Evolutionary conservation across 2,888 invertebrate species (phyloP).

Genomic region (Orthosia cruda): DNA sequence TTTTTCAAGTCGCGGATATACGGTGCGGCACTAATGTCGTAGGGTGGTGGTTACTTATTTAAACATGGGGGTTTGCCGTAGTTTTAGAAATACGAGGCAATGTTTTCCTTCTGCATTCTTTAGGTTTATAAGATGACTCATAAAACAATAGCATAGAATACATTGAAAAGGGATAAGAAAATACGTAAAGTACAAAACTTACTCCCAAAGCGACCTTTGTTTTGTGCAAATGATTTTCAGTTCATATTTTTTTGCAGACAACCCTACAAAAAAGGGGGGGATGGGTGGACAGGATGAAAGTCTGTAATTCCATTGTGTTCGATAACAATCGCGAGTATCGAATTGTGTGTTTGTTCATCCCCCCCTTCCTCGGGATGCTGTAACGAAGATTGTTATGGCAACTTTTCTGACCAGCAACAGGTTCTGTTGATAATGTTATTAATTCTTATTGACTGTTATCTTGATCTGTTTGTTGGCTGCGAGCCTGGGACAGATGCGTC

Average conservation of each 20-base stretch:
- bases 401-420: conserved; percentile 79
- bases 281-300: conserved; percentile 78
- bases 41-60: conserved; percentile 23
- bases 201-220: background rate
- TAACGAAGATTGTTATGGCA: conserved; percentile 80
- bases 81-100: background rate
- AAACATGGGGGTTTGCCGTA: background rate
- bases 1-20: conserved; percentile 48
- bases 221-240: background rate
- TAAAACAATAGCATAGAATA: background rate
- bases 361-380: conserved; percentile 70
- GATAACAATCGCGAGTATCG: conserved; percentile 87
- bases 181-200: background rate
- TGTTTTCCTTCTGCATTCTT: background rate
- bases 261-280: conserved; percentile 57
- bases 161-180: background rate
- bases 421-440: conserved; percentile 69
- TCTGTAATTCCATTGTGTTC: conserved; percentile 90
- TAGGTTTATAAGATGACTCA: background rate
- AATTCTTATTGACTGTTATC: conserved; percentile 61
- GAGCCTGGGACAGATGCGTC: conserved; percentile 9
- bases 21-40: conserved; percentile 11
- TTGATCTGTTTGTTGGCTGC: conserved; percentile 45
- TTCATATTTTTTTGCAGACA: conserved; percentile 25
- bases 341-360: conserved; percentile 81